Evolutionary conservation across 1,140 invertebrate genomes (phyloP), one percentile per base, ranked within the genome.

Genomic region (Orius laevigatus): DNA sequence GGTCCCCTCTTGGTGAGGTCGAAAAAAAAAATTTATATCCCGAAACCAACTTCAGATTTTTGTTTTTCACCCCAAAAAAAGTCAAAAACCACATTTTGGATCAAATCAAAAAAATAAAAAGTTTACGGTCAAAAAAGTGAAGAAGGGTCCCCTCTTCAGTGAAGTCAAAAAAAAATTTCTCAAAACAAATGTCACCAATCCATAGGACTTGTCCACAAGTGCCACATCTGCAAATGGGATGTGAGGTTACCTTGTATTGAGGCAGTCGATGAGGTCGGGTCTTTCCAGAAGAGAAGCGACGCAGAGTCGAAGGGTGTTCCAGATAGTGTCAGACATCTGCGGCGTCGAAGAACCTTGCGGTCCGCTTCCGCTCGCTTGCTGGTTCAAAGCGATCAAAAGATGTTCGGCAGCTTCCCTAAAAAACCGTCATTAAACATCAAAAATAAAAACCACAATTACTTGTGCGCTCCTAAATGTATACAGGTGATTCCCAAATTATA

Each of bases 401-500:
- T 98, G 94, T 66, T 96, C 92, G 32, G 84, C 86, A 8, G 94
- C 93, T 72, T 98, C 85, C 59, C 81, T 85, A 55, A 33, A 70
- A 69, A 58, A 54, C 34, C 35, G 20, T 10, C 8, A 49, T 50
- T 45, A 5, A 34, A 34, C 8, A 41, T 35, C 40, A 43, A 41
- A 35, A 53, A 48, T 12, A 35, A 43, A 35, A 44, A 16, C 20
- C 48, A 50, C 40, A 48, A 12, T 19, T 67, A 85, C 83, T 76
- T 88, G 59, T 96, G 84, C 18, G 87, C 86, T 57, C 81, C 80
- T n/a, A 98, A 72, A 69, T 97, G 95, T 61, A 97, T 87, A 62
- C 94, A 98, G 47, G 89, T 88, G 42, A 99, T 95, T 6, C 93
- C 95, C 46, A 99, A 79, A 70, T 99, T 98, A 60, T 95, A 98